Evolutionary conservation across 2,113 vertebrate genomes (phyloP), one percentile per base, ranked within the genome.

Genomic region (Solea solea): DNA sequence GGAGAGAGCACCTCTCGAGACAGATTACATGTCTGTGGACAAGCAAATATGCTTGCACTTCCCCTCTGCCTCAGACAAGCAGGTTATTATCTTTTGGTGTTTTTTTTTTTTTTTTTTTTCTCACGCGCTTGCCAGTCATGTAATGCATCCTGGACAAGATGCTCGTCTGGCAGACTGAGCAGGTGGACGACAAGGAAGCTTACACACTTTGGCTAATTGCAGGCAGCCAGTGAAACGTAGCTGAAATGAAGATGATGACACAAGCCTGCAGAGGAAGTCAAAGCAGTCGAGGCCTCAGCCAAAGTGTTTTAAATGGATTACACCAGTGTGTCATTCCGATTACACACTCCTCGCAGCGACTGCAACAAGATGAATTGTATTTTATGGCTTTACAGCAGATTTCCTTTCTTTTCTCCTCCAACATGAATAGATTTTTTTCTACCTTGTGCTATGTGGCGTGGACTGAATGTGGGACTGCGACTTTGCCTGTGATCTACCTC

Each of bases 241-340:
- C 87, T 69, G 78, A 83, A 86, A 86, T 72, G 70, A 77, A 86
- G 84, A 87, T 45, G 82, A 84, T 58, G 80, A 69, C 84, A 64
- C 60, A 42, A 69, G 85, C 80, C 78, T 74, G 86, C 75, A 78
- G 81, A 84, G 89, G 69, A 81, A 89, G 85, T 89, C 83, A 72
- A 78, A 87, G 86, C 80, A 69, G 90, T 75, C 82, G 28, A 78
- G 77, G 88, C 85, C 78, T 48, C 59, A 89, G 88, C 91, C 84
- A 88, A 89, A 89, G 89, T 90, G 88, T 90, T 91, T 92, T 90
- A 93, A 93, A 92, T 91, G 91, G 92, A 93, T 93, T 93, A 92
- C 90, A 90, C 83, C 63, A 85, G 90, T 90, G 90, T 91, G 90
- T 92, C 91, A 92, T 92, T 91, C 89, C 65, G 86, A 93, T 93